These are phyloP conservation scores for Lophura nycthemera DNA, from an alignment of 2,113 vertebrate genomes.

Conservation along the genomic window DNA sequence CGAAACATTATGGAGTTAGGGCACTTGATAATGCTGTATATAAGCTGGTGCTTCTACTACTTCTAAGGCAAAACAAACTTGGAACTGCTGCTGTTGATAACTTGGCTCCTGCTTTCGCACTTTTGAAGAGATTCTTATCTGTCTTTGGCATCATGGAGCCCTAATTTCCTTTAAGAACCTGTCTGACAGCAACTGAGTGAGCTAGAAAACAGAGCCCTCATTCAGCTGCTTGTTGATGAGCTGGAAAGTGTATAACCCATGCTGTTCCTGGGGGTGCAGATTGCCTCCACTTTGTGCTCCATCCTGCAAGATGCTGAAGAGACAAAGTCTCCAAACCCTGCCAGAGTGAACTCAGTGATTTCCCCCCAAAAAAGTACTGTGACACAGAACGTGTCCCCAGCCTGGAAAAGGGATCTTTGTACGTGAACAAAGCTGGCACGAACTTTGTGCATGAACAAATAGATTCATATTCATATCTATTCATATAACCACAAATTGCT, in stretches of 20 bases:
- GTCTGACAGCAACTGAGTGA: neutral
- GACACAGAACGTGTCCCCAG: neutral
- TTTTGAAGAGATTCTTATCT: neutral
- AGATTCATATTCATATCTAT: neutral
- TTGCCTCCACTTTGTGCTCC: neutral
- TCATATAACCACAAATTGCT: neutral
- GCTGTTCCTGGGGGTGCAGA: neutral
- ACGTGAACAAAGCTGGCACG: neutral
- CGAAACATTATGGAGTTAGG: neutral
- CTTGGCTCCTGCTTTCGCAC: neutral
- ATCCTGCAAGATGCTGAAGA: neutral
- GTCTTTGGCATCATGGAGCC: neutral
- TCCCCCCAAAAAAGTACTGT: accelerated
- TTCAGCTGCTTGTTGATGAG: neutral
- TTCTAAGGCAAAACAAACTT: neutral
- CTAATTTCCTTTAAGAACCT: neutral
- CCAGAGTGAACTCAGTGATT: neutral
- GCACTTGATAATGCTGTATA: neutral
- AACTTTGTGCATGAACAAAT: neutral
- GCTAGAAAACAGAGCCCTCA: neutral
- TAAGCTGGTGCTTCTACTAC: neutral
- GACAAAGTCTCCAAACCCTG: neutral
- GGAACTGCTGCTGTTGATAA: neutral
- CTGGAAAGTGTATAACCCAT: neutral
- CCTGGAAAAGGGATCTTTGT: neutral